These are phyloP conservation scores for Atta cephalotes DNA, from an alignment of 1,140 invertebrate genomes.

Conservation along the genomic window DNA sequence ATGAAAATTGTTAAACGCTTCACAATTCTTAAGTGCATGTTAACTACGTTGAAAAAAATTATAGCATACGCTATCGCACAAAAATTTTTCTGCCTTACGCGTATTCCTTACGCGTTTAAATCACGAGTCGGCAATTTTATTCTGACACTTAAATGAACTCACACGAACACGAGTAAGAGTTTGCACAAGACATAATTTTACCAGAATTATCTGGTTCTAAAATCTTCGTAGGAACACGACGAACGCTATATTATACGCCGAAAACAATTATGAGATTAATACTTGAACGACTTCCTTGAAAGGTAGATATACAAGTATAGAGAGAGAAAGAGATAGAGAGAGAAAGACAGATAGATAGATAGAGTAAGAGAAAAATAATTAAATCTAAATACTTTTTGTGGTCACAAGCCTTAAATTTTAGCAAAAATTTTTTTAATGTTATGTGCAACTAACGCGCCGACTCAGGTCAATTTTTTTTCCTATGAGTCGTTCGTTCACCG, in stretches of 20 bases:
- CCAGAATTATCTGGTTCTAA: constrained; percentile 15
- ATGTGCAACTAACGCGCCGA: constrained; percentile 78
- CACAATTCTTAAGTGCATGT: background rate
- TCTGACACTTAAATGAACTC: constrained; percentile 30
- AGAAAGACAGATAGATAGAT: background rate
- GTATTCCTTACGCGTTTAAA: constrained; percentile 23
- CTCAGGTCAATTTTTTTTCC: constrained; percentile 61
- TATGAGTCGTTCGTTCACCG: constrained; percentile 73
- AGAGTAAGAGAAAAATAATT: constrained; percentile 73
- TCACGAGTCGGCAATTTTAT: constrained; percentile 26
- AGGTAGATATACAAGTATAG: constrained; percentile 72
- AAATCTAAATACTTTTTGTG: constrained; percentile 77
- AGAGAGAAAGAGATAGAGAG: constrained; percentile 7
- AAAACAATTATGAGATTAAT: constrained; percentile 67
- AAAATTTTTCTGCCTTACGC: background rate
- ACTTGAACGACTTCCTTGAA: constrained; percentile 60
- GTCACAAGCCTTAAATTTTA: constrained; percentile 82
- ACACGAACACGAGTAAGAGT: constrained; percentile 39
- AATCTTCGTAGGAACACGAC: constrained; percentile 58
- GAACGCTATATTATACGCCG: constrained; percentile 51
- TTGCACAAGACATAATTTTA: constrained; percentile 39
- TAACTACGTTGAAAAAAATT: constrained; percentile 28
- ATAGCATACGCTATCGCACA: background rate
- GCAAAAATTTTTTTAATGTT: constrained; percentile 78
- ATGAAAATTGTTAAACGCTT: background rate